Percentiles rank a stretch among this genome's conserved stretches.
Conservation (phyloP, 2,888 invertebrate species). For the Carcina quercana region DNA sequence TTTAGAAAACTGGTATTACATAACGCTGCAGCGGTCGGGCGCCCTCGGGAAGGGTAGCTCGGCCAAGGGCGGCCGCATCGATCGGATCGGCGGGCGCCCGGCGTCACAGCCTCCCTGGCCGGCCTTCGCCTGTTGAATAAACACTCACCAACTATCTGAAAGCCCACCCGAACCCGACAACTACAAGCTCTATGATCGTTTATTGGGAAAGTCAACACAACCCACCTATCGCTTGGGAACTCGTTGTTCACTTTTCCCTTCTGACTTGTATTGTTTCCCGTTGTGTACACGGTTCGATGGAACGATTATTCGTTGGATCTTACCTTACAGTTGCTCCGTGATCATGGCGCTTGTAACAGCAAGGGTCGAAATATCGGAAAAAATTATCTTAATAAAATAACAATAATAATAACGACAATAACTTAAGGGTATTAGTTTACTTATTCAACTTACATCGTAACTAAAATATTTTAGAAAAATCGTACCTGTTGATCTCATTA, state of each 20-base stretch:
- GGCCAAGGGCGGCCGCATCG: conserved; percentile 67
- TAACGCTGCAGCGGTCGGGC: conserved; percentile 51
- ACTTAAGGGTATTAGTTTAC: no score
- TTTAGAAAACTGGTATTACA: conserved; percentile 41
- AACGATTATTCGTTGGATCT: no score
- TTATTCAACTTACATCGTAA: no score
- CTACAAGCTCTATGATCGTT: conserved; percentile 12
- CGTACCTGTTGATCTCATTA: no score
- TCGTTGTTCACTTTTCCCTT: background rate
- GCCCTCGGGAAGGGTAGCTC: conserved; percentile 47
- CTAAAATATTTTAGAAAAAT: no score
- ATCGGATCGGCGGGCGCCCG: conserved; percentile 34
- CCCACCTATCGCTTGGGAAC: background rate
- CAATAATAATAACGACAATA: no score
- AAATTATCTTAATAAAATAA: no score
- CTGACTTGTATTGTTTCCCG: background rate
- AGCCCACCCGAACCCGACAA: no score
- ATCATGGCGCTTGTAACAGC: no score
- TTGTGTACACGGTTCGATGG: no score
- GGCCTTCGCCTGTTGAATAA: conserved; percentile 32
- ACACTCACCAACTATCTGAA: conserved; percentile 15
- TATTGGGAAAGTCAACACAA: conserved; percentile 11
- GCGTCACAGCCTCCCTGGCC: conserved; percentile 27
- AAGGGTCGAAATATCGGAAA: no score
- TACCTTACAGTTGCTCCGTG: no score